Percentiles rank a stretch among this genome's conserved stretches.
phyloP scores from a whole-genome alignment of 2,888 invertebrate genomes.

The Boloria selene region DNA sequence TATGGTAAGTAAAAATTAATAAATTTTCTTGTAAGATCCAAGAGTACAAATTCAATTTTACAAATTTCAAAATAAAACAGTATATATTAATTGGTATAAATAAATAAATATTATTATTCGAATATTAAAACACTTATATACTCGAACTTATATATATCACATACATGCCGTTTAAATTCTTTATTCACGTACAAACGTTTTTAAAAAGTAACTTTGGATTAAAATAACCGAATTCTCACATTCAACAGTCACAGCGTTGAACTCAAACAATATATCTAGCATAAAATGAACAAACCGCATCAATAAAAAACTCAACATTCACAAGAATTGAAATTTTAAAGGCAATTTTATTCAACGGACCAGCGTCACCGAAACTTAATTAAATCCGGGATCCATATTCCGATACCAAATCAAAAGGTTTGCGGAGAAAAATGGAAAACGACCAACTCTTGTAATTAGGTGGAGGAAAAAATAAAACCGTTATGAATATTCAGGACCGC shows the following conservation, averaged over 20 bases:
- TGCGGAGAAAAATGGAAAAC: constrained; percentile 54
- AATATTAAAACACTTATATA: no score
- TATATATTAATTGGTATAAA: no score
- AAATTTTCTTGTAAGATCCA: no score
- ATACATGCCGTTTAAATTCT: no score
- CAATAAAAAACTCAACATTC: constrained; percentile 30
- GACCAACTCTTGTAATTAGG: constrained; percentile 56
- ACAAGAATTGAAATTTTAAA: constrained; percentile 39
- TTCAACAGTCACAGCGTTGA: constrained; percentile 8
- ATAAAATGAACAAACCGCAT: constrained; percentile 29
- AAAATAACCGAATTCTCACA: constrained; percentile 5
- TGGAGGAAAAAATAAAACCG: constrained; percentile 46
- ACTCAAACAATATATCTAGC: constrained; percentile 23
- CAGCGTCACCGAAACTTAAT: constrained; percentile 47
- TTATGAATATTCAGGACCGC: constrained; percentile 56
- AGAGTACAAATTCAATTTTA: no score
- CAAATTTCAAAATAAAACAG: no score
- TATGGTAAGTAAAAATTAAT: no score
- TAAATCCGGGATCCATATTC: constrained; percentile 61
- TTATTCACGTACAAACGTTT: no score
- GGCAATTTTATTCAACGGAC: constrained; percentile 41
- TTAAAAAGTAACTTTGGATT: constrained; percentile 9
- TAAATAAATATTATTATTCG: no score
- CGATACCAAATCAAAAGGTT: constrained; percentile 53
- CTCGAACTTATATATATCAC: no score